Evolutionary conservation across 2,797 vertebrate species (phyloP).

Genomic region (Geotrypetes seraphini): DNA sequence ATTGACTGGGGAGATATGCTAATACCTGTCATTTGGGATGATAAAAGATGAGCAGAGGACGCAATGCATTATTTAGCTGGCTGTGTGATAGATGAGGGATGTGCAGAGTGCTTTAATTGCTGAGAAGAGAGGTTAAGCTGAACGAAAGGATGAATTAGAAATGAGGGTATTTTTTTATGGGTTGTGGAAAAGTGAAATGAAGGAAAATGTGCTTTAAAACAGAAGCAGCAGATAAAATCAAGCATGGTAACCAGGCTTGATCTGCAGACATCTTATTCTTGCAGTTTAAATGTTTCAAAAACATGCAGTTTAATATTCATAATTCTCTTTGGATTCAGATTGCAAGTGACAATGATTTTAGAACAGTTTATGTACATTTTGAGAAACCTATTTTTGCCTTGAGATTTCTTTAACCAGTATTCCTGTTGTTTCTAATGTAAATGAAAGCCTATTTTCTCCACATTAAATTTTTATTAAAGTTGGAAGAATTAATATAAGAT

Average conservation of each 20-base stretch:
- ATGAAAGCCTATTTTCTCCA: no score
- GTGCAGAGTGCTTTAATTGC: constrained; percentile 95
- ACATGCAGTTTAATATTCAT: constrained; percentile 23
- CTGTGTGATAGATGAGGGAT: constrained; percentile 97
- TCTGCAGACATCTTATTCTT: constrained; percentile 37
- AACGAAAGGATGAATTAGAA: constrained; percentile 96
- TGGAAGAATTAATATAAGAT: no score
- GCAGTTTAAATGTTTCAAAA: constrained; percentile 38
- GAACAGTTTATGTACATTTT: no score
- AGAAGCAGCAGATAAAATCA: constrained; percentile 41
- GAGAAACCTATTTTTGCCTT: no score
- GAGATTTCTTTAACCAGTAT: no score
- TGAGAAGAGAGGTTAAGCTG: constrained; percentile 98
- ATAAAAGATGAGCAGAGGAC: constrained; percentile 93
- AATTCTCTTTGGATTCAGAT: constrained; percentile 16
- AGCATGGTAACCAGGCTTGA: constrained; percentile 21
- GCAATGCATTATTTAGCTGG: constrained; percentile 97
- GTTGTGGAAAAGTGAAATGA: constrained; percentile 58
- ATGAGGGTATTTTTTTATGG: constrained; percentile 80
- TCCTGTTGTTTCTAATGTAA: no score
- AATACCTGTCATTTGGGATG: constrained; percentile 98
- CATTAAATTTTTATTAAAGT: no score
- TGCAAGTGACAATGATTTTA: neutral
- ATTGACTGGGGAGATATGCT: constrained; percentile 98
- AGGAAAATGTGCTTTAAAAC: constrained; percentile 61